Conservation (phyloP, 2,888 invertebrate species). For the Julus scanicus region DNA sequence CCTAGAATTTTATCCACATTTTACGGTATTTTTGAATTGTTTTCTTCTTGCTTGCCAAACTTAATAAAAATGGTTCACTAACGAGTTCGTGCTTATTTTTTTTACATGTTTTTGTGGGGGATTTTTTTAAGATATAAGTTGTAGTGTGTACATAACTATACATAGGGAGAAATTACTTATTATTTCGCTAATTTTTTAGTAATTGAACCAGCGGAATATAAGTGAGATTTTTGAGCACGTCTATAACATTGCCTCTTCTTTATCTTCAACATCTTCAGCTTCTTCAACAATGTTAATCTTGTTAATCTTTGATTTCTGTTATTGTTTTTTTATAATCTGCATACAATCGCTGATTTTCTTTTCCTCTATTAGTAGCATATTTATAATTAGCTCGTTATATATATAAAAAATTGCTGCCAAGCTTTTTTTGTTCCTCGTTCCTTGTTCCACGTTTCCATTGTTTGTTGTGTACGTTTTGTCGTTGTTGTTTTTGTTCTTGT, state of each 20-base stretch:
- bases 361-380: neutral
- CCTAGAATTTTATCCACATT: too few species aligned
- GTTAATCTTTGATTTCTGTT: neutral
- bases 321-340: neutral
- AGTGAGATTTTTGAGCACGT: constrained; percentile 9
- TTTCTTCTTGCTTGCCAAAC: neutral
- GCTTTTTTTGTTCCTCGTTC: neutral
- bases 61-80: constrained; percentile 6
- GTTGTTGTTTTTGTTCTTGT: neutral
- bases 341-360: neutral
- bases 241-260: neutral
- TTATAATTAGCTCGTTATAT: constrained; percentile 15
- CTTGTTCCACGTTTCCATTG: too few species aligned
- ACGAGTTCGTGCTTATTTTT: neutral
- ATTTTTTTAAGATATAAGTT: neutral
- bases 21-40: too few species aligned
- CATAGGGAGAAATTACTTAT: constrained; percentile 39
- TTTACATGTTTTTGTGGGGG: too few species aligned
- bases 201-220: constrained; percentile 37
- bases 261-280: neutral
- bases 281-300: neutral
- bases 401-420: constrained; percentile 39
- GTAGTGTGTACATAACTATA: constrained; percentile 44
- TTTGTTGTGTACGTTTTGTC: neutral
- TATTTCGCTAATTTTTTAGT: constrained; percentile 14